Conservation (phyloP, 2,888 invertebrate genomes). For the Allophyes oxyacanthae region DNA sequence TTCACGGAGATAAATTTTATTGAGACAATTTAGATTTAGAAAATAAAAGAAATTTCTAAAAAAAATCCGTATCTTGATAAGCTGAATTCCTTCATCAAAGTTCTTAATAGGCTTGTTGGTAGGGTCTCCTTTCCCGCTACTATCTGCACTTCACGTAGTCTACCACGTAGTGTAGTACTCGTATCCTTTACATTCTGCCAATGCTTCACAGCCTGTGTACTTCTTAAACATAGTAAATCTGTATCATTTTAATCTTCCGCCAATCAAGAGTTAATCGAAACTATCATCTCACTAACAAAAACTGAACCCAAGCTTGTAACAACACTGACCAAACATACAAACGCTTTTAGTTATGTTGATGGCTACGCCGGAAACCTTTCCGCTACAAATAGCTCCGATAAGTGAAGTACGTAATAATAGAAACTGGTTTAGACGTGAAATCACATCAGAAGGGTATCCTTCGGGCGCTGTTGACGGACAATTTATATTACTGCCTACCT, state of each 20-base stretch:
- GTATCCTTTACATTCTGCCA: no score
- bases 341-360: conserved; percentile 25
- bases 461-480: conserved; percentile 36
- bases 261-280: conserved; percentile 25
- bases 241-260: conserved; percentile 12
- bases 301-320: conserved; percentile 22
- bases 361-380: conserved; percentile 22
- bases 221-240: no score
- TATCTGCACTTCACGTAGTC: no score
- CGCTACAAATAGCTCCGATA: conserved; percentile 29
- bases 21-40: no score
- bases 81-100: no score
- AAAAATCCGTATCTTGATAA: no score
- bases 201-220: no score
- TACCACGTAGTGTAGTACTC: no score
- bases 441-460: conserved; percentile 39
- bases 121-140: no score
- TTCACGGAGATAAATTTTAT: neutral
- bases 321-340: conserved; percentile 20
- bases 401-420: conserved; percentile 29
- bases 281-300: conserved; percentile 29
- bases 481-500: conserved; percentile 39
- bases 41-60: no score
- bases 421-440: conserved; percentile 30
- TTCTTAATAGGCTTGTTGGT: no score